These are phyloP conservation scores for Latrodectus elegans DNA, from an alignment of 2,888 invertebrate genomes.

Conservation along the genomic window DNA sequence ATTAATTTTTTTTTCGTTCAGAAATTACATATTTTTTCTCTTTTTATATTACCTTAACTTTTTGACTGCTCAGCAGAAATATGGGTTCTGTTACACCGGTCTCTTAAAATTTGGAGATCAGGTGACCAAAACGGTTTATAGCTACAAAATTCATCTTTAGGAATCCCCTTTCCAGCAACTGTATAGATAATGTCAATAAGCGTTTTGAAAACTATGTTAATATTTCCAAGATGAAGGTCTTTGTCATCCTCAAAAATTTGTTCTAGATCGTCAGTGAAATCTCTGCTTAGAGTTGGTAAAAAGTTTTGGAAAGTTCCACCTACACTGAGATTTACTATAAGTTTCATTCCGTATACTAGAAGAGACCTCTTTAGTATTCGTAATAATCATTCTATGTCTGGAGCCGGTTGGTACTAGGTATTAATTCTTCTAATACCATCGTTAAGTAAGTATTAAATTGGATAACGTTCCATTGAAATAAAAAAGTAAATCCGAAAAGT, in stretches of 20 bases:
- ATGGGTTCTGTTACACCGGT: not conserved
- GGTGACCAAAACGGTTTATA: conserved; percentile 6
- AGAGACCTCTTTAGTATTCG: not conserved
- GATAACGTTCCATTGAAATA: conserved; percentile 16
- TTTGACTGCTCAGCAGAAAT: conserved; percentile 1
- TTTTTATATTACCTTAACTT: not conserved
- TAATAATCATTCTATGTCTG: conserved; percentile 17
- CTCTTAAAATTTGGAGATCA: not conserved
- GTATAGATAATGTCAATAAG: too few species aligned
- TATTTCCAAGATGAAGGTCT: not conserved
- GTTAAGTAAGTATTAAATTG: conserved; percentile 26
- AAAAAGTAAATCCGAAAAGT: not conserved
- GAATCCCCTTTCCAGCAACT: too few species aligned
- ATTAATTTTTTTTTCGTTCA: not conserved
- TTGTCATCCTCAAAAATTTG: not conserved
- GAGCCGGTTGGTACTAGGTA: conserved; percentile 6
- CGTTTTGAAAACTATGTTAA: too few species aligned
- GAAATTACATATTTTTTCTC: conserved; percentile 5
- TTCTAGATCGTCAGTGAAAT: not conserved
- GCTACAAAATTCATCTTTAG: not conserved
- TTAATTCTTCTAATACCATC: not conserved
- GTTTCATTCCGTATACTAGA: not conserved
- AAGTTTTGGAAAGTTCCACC: conserved; percentile 10
- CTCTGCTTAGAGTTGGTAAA: not conserved
- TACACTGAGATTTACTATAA: not conserved